A percentile compares a stretch with the other conserved stretches of the same genome.
phyloP scores from a whole-genome alignment of 2,888 invertebrate species.

The Gnatocerus cornutus region DNA sequence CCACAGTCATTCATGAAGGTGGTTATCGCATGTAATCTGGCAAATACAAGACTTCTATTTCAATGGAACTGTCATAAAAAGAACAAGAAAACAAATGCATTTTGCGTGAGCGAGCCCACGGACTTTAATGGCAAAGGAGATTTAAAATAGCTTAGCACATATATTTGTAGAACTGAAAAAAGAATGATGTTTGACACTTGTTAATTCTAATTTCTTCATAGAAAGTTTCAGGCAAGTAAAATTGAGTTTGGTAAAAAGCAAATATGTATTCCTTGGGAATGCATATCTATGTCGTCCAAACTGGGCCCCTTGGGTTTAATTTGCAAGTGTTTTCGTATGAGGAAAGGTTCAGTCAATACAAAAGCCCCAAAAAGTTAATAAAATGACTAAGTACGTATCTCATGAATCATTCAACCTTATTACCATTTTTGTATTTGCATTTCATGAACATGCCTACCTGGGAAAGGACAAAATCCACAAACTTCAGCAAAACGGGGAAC shows the following conservation, averaged over 20 bases:
- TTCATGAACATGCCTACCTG: conserved; percentile 32
- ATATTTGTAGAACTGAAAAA: conserved; percentile 10
- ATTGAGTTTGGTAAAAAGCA: too few species aligned
- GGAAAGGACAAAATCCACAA: conserved; percentile 22
- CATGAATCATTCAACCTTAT: conserved; percentile 40
- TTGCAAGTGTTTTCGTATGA: too few species aligned
- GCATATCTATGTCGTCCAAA: too few species aligned
- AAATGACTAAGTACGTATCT: conserved; percentile 18
- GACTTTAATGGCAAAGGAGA: conserved; percentile 31
- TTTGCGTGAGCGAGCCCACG: conserved; percentile 30
- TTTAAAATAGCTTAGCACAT: conserved; percentile 34
- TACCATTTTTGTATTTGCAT: conserved; percentile 39
- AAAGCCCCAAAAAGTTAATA: conserved; percentile 11
- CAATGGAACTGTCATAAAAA: conserved; percentile 18
- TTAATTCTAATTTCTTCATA: too few species aligned
- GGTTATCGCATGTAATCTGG: conserved; percentile 13
- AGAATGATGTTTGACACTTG: neutral
- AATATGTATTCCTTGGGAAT: too few species aligned
- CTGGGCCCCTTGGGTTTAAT: too few species aligned
- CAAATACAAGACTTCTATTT: conserved; percentile 20
- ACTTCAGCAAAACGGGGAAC: conserved; percentile 23
- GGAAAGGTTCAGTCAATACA: too few species aligned
- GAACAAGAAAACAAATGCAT: conserved; percentile 21
- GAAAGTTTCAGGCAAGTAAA: too few species aligned
- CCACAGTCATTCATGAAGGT: neutral